A percentile compares a stretch with the other conserved stretches of the same genome.
Evolutionary conservation across 23 tunicate genomes (phyloP).

Genomic region (Ascidia mentula): DNA sequence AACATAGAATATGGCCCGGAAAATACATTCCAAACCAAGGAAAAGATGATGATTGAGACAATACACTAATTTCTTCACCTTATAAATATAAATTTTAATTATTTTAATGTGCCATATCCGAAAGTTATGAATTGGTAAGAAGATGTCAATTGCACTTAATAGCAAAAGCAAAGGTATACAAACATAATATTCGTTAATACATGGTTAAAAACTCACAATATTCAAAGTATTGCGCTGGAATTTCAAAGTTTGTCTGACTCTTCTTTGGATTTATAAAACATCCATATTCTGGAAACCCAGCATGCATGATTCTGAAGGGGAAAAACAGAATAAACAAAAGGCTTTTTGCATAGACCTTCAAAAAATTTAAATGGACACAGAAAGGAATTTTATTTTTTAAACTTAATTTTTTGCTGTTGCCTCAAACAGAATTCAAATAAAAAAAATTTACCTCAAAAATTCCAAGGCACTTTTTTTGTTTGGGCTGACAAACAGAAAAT

Average conservation of each 20-base stretch:
- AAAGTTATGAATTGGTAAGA: too few relatives aligned
- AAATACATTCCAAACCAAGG: neutral
- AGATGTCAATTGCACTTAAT: too few relatives aligned
- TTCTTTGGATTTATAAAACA: neutral
- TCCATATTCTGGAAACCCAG: conserved; percentile 16
- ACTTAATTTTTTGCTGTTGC: too few relatives aligned
- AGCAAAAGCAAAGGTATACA: too few relatives aligned
- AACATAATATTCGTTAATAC: too few relatives aligned
- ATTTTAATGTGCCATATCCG: too few relatives aligned
- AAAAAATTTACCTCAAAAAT: neutral
- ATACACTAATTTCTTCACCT: neutral
- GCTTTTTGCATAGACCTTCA: too few relatives aligned
- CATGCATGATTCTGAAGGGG: neutral
- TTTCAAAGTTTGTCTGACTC: neutral
- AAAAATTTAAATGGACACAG: too few relatives aligned
- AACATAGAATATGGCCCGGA: neutral
- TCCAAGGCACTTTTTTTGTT: neutral
- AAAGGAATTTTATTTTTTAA: too few relatives aligned
- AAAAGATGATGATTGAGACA: neutral
- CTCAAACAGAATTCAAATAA: too few relatives aligned
- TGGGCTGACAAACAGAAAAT: neutral
- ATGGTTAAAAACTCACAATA: neutral
- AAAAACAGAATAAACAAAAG: too few relatives aligned
- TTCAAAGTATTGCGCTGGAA: neutral
- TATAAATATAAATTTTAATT: too few relatives aligned